A percentile compares a stretch with the other conserved stretches of the same genome.
Conservation (phyloP, 2,888 invertebrate species). For the Teinopalpus imperialis region DNA sequence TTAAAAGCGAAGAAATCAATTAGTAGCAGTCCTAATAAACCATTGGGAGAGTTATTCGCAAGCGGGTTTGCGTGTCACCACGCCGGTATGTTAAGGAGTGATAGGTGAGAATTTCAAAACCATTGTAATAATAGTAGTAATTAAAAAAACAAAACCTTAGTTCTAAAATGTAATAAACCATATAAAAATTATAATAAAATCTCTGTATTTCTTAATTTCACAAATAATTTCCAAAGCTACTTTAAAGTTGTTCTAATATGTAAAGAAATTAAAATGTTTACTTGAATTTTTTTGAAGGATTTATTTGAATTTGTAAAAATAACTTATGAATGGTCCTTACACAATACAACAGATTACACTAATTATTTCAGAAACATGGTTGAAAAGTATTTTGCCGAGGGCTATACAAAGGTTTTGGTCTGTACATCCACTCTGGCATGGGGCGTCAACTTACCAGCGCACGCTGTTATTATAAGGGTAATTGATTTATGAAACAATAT, state of each 20-base stretch:
- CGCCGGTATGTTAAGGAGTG: slow-evolving; percentile 95
- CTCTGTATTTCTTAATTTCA: too few relatives aligned
- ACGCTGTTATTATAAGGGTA: slow-evolving; percentile 97
- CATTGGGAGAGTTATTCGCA: slow-evolving; percentile 91
- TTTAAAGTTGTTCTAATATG: too few relatives aligned
- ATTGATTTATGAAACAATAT: slow-evolving; percentile 40
- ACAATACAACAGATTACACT: too few relatives aligned
- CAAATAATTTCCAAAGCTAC: too few relatives aligned
- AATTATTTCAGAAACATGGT: slow-evolving; percentile 84
- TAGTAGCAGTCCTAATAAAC: slow-evolving; percentile 88
- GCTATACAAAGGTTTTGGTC: slow-evolving; percentile 93
- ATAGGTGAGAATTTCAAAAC: slow-evolving; percentile 86
- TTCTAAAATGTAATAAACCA: too few relatives aligned
- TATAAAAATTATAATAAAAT: too few relatives aligned
- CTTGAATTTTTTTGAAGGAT: too few relatives aligned
- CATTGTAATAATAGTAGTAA: too few relatives aligned
- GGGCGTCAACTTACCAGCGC: slow-evolving; percentile 99
- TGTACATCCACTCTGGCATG: slow-evolving; percentile 99
- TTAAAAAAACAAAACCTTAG: too few relatives aligned
- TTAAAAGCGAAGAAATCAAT: slow-evolving; percentile 87
- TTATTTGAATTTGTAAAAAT: not conserved
- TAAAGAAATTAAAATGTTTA: too few relatives aligned
- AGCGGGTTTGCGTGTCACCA: slow-evolving; percentile 97
- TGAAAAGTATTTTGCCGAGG: slow-evolving; percentile 94
- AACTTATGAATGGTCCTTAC: not conserved